Evolutionary conservation across 2,888 invertebrate species (phyloP).

Genomic region (Melieria picta): DNA sequence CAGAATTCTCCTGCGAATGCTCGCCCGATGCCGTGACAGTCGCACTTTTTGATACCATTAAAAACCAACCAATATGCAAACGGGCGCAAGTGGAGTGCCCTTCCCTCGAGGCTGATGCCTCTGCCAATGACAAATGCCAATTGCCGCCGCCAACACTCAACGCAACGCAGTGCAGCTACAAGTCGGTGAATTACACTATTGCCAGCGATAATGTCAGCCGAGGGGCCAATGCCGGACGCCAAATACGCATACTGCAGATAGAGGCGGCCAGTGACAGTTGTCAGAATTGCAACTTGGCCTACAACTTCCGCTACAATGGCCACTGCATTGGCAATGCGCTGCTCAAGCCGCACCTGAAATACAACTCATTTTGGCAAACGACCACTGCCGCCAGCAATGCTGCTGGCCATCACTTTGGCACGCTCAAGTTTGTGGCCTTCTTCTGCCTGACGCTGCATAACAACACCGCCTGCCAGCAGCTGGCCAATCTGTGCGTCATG

Average conservation of each 20-base stretch:
- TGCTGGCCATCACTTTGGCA: slow-evolving; percentile 49
- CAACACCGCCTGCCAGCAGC: slow-evolving; percentile 72
- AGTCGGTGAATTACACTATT: not conserved
- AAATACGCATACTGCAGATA: slow-evolving; percentile 36
- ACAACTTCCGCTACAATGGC: slow-evolving; percentile 57
- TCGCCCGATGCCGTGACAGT: slow-evolving; percentile 47
- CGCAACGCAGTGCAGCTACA: slow-evolving; percentile 32
- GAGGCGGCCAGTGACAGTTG: slow-evolving; percentile 46
- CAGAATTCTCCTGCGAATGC: slow-evolving; percentile 68
- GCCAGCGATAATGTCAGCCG: not conserved
- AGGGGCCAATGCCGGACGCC: not conserved
- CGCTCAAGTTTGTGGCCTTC: slow-evolving; percentile 63
- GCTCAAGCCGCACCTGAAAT: slow-evolving; percentile 57
- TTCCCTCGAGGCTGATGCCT: slow-evolving; percentile 3
- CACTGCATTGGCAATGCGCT: slow-evolving; percentile 59
- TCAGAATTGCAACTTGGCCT: slow-evolving; percentile 53
- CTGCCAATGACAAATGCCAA: slow-evolving; percentile 22
- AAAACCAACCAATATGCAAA: slow-evolving; percentile 55
- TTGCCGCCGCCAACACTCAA: slow-evolving; percentile 46
- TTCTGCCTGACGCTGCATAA: slow-evolving; percentile 64
- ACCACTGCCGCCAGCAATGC: slow-evolving; percentile 39
- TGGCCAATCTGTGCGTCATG: slow-evolving; percentile 76
- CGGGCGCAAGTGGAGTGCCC: slow-evolving; percentile 46
- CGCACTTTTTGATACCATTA: slow-evolving; percentile 54
- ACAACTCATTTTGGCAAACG: slow-evolving; percentile 57